Conservation (phyloP, 2,888 invertebrate species). For the Drosophila pegasa region DNA sequence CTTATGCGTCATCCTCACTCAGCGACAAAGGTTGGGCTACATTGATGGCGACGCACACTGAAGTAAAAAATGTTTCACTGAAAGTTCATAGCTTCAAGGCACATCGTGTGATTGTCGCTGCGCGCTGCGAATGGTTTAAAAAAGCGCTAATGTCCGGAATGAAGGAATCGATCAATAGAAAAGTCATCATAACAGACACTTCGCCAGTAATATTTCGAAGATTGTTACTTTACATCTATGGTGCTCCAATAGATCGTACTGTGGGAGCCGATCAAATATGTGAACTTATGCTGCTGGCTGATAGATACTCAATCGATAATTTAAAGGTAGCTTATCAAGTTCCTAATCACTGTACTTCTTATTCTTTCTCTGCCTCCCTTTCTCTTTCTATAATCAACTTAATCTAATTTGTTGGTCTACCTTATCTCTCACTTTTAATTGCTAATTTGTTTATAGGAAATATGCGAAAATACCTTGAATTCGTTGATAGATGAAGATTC, state of each 20-base stretch:
- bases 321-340: conserved; percentile 84
- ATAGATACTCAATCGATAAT: conserved; percentile 88
- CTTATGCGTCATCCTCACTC: conserved; percentile 39
- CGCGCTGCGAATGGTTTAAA: conserved; percentile 89
- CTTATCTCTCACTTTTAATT: not conserved
- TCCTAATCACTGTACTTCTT: not conserved
- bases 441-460: conserved; percentile 83
- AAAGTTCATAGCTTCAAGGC: conserved; percentile 85
- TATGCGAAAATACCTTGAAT: conserved; percentile 88
- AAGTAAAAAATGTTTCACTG: conserved; percentile 12
- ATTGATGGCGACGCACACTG: not conserved
- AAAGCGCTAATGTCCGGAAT: conserved; percentile 89
- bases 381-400: not conserved
- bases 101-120: conserved; percentile 89
- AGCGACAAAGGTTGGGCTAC: not conserved
- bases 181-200: conserved; percentile 89
- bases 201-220: conserved; percentile 87
- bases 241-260: conserved; percentile 86
- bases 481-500: conserved; percentile 88
- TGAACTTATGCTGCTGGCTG: conserved; percentile 88
- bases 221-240: conserved; percentile 88
- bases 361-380: not conserved
- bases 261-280: conserved; percentile 87
- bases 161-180: conserved; percentile 89
- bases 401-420: not conserved